Base-by-base conservation (phyloP, 2,888 invertebrate species). In the Rhagophthalmus giganteus region DNA sequence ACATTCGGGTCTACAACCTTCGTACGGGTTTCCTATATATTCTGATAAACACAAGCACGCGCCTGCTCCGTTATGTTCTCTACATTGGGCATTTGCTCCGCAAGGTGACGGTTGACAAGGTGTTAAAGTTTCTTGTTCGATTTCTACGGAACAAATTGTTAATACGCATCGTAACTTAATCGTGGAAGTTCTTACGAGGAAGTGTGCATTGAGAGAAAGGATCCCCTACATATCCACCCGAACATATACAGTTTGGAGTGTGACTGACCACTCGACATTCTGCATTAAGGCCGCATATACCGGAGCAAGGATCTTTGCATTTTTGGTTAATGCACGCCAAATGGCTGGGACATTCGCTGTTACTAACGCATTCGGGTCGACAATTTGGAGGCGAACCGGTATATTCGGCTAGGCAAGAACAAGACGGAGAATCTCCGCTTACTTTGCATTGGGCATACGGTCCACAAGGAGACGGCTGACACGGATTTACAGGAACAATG, bases 1-100 rank as follows among this genome's bases (percentile, higher is more conserved):
- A 72, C 88, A 88, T 74, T 88, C 88, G 8, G 88, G 88, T 33
- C 85, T 80, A 71, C 88, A 88, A 12, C 85, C 85, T 73, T 86
- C 86, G 61, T 87, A 86, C 20, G 90, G 89, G 71, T 88, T 86
- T 40, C 90, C 90, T 59, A 84, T 83, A 68, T 85, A 88, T 11
- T 84, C 86, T 34, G 83, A 79, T 32, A 81, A 75, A 64, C 89
- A 89, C 48, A 80, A 78, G 64, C 89, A 89, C 1, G 85, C 78
- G 15, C 85, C 86, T 2, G 82, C 82, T 47, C 80, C 80, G 62
- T 84, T 83, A 65, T 81, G 80, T 71, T 84, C 83, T 61, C 77
- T 77, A 63, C 87, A 88, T 58, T 79, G 73, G 4, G 87, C 84
- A 64, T 86, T 86, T 1, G 83, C 70, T 5, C 87, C 87, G 63